These are phyloP conservation scores for Hippocampus zosterae DNA, from an alignment of 2,113 vertebrate species.

Conservation along the genomic window DNA sequence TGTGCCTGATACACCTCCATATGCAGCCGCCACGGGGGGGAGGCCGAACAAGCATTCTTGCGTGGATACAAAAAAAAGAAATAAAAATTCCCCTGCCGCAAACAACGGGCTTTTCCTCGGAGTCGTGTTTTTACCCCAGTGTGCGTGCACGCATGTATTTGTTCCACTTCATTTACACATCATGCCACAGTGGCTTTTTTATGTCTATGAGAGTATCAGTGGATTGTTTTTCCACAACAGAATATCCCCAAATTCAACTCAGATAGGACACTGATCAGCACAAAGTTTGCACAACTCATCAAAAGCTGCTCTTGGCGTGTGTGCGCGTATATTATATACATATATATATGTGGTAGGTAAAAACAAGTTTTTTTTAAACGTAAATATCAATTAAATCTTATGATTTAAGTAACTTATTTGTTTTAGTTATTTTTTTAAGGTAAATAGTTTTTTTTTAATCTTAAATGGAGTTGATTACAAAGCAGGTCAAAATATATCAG, in stretches of 20 bases:
- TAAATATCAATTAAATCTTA: no score
- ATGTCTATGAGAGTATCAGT: slow-evolving; percentile 7
- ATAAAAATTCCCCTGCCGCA: slow-evolving; percentile 34
- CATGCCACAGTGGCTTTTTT: not conserved
- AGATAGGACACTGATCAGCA: slow-evolving; percentile 41
- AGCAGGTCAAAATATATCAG: no score
- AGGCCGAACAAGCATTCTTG: slow-evolving; percentile 49
- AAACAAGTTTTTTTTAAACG: no score
- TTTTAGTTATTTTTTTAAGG: not conserved
- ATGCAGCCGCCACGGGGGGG: slow-evolving; percentile 26
- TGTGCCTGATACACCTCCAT: slow-evolving; percentile 45
- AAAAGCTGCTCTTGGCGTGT: not conserved
- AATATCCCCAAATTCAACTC: slow-evolving; percentile 37
- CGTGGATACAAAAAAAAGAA: not conserved
- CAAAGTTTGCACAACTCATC: slow-evolving; percentile 32
- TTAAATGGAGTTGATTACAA: not conserved
- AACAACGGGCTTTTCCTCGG: slow-evolving; percentile 4
- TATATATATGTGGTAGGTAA: no score
- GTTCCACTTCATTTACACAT: slow-evolving; percentile 17
- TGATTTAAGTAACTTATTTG: not conserved
- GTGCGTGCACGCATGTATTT: not conserved
- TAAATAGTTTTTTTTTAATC: not conserved
- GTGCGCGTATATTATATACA: no score
- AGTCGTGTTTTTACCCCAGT: not conserved
- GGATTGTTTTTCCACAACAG: slow-evolving; percentile 29